Percentiles rank a stretch among this genome's conserved stretches.
phyloP scores from a whole-genome alignment of 2,888 invertebrate genomes.

The Noctua janthe region DNA sequence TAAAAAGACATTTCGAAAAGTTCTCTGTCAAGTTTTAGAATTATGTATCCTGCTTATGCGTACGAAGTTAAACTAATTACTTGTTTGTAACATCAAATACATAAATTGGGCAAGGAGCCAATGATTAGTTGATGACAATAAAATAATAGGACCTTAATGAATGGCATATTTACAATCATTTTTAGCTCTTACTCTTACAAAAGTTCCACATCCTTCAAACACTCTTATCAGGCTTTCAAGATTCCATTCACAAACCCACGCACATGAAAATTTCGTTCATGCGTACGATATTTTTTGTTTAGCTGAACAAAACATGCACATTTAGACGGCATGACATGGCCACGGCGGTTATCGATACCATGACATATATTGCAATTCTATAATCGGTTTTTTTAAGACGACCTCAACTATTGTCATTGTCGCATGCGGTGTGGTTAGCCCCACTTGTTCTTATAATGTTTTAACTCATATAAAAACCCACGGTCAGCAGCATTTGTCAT shows the following conservation, averaged over 20 bases:
- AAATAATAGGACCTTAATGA: background rate
- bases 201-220: background rate
- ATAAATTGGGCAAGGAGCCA: background rate
- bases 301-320: slow-evolving; percentile 49
- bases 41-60: no score
- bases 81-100: no score
- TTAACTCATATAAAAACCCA: slow-evolving; percentile 85
- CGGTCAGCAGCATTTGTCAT: slow-evolving; percentile 76
- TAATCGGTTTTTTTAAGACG: slow-evolving; percentile 78
- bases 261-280: slow-evolving; percentile 35
- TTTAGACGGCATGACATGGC: slow-evolving; percentile 69
- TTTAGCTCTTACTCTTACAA: background rate
- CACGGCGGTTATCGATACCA: slow-evolving; percentile 78
- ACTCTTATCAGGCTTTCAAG: background rate
- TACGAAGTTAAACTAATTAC: no score
- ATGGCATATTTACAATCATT: background rate
- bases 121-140: background rate
- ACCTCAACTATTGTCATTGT: slow-evolving; percentile 83
- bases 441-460: slow-evolving; percentile 82
- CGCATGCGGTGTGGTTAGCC: slow-evolving; percentile 78
- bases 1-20: no score
- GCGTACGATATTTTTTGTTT: slow-evolving; percentile 52
- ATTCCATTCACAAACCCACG: slow-evolving; percentile 36
- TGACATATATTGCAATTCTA: slow-evolving; percentile 84
- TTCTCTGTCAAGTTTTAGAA: no score